A percentile compares a stretch with the other conserved stretches of the same genome.
Conservation (phyloP, 1,140 invertebrate genomes). For the Magallana angulata region DNA sequence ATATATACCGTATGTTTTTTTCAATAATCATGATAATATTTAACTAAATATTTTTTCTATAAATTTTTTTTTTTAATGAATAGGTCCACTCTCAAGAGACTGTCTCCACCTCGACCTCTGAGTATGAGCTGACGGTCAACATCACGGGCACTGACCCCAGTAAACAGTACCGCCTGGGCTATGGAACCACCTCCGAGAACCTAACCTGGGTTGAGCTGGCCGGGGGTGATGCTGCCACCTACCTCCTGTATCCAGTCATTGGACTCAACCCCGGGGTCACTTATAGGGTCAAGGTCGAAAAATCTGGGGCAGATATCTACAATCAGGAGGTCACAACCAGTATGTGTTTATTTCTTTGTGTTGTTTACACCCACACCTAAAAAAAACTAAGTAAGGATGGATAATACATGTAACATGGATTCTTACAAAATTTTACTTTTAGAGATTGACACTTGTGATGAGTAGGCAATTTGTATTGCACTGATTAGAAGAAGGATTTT, state of each 20-base stretch:
- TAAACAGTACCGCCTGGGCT: constrained; percentile 48
- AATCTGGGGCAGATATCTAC: constrained; percentile 13
- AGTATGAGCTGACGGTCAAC: constrained; percentile 5
- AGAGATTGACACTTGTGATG: background rate
- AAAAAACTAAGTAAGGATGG: background rate
- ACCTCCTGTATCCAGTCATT: constrained; percentile 28
- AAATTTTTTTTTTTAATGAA: no score
- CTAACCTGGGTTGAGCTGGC: constrained; percentile 35
- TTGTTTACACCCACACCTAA: background rate
- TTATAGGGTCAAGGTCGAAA: constrained; percentile 40
- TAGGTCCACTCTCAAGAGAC: background rate
- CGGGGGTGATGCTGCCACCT: background rate
- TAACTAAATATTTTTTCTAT: no score
- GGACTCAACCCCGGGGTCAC: constrained; percentile 45
- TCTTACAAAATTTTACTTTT: background rate
- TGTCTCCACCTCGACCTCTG: background rate
- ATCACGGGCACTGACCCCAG: background rate
- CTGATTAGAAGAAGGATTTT: background rate
- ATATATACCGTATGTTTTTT: no score
- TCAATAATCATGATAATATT: no score
- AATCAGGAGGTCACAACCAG: background rate
- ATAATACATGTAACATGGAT: background rate
- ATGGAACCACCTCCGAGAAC: constrained; percentile 41
- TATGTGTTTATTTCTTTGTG: background rate
- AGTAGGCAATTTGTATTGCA: background rate